phyloP scores from a whole-genome alignment of 2,888 invertebrate species.

The Lampropteryx suffumata region DNA sequence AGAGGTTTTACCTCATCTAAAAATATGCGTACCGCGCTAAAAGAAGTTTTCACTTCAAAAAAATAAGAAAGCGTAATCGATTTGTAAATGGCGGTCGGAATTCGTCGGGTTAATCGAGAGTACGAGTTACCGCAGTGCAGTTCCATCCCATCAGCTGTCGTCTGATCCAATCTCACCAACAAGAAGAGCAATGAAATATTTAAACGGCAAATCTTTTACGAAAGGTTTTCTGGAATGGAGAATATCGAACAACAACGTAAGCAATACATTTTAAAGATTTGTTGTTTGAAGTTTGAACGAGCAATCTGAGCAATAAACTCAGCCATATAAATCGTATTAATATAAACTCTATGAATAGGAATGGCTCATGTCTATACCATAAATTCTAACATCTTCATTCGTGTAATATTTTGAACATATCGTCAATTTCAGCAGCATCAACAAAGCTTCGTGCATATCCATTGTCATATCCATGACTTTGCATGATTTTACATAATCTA shows the following conservation, averaged over 20 bases:
- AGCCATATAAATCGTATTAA: constrained; percentile 23
- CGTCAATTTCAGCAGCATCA: too few species aligned
- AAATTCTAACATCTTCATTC: constrained; percentile 18
- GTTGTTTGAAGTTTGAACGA: constrained; percentile 22
- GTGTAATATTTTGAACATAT: not conserved
- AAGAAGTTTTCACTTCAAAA: too few species aligned
- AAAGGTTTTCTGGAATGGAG: constrained; percentile 8
- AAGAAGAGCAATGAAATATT: constrained; percentile 9
- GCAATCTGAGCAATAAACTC: constrained; percentile 20
- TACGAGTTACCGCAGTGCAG: constrained; percentile 18
- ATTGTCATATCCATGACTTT: too few species aligned
- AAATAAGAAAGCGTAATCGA: constrained; percentile 4
- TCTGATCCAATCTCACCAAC: constrained; percentile 15
- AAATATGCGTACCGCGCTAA: too few species aligned
- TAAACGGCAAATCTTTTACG: constrained; percentile 10
- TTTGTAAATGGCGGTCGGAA: constrained; percentile 7
- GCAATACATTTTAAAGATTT: constrained; percentile 21
- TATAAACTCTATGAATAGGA: constrained; percentile 22
- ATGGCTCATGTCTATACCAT: constrained; percentile 18
- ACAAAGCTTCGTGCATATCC: too few species aligned
- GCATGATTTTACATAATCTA: too few species aligned
- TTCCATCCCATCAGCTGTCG: constrained; percentile 12
- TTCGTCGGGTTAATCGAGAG: not conserved
- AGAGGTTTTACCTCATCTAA: too few species aligned
- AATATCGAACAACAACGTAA: constrained; percentile 18